Conservation (phyloP, 2,797 vertebrate genomes). For the Ceryle rudis region DNA sequence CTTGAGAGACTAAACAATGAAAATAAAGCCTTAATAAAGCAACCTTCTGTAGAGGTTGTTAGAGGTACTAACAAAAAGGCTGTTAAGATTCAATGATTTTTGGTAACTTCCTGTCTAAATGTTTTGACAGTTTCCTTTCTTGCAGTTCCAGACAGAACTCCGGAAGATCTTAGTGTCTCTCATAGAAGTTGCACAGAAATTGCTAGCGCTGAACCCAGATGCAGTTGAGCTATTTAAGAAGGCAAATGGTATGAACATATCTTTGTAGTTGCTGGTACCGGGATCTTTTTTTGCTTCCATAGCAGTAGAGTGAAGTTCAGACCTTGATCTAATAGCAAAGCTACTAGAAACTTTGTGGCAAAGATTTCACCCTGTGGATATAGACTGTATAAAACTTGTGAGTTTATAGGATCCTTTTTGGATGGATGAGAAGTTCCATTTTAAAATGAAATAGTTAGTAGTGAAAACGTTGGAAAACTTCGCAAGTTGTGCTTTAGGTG, state of each 20-base stretch:
- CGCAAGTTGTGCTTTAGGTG: accelerated
- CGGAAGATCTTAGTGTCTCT: conserved; percentile 97
- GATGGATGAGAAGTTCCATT: neutral
- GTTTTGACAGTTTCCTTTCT: conserved; percentile 58
- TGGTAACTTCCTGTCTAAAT: conserved; percentile 5
- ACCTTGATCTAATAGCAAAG: neutral
- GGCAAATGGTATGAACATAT: conserved; percentile 87
- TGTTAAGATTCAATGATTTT: neutral
- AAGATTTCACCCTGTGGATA: neutral
- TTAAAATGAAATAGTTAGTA: neutral
- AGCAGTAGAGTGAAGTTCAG: neutral
- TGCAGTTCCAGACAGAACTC: conserved; percentile 97
- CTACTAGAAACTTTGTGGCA: neutral
- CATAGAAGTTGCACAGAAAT: conserved; percentile 97
- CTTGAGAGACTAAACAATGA: neutral
- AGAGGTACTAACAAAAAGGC: neutral
- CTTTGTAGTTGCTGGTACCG: neutral
- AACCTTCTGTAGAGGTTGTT: neutral
- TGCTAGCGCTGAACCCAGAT: conserved; percentile 95
- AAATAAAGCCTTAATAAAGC: neutral
- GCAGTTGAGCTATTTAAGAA: conserved; percentile 98
- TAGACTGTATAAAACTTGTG: neutral
- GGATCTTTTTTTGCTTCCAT: neutral
- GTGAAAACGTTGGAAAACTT: neutral
- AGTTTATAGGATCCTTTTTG: neutral